A percentile compares a stretch with the other conserved stretches of the same genome.
Evolutionary conservation across 2,888 invertebrate species (phyloP).

Genomic region (Clanis bilineata): DNA sequence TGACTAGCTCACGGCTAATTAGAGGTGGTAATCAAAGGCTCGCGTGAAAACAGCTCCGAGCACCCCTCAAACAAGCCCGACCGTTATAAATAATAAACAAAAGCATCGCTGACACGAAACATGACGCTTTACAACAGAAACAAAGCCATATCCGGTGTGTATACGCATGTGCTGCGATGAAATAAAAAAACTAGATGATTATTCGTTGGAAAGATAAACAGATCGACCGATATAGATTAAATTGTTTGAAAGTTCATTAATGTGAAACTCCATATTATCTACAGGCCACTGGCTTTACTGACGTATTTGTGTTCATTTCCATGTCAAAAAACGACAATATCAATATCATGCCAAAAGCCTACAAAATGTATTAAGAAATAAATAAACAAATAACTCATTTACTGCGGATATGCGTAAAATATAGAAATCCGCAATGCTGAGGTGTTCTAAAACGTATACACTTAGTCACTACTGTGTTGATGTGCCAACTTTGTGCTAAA

Average conservation of each 20-base stretch:
- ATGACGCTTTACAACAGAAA: conserved; percentile 58
- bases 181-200: background rate
- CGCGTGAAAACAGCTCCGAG: conserved; percentile 50
- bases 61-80: conserved; percentile 40
- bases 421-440: background rate
- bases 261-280: background rate
- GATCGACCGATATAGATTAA: conserved; percentile 1
- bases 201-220: conserved; percentile 7
- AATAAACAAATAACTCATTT: background rate
- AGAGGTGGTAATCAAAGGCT: conserved; percentile 52
- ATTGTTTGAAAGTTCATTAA: conserved; percentile 2
- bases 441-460: background rate
- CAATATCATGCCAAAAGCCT: background rate
- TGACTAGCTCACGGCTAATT: conserved; percentile 46
- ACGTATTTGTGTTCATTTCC: background rate
- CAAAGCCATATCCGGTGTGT: conserved; percentile 66
- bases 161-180: conserved; percentile 15
- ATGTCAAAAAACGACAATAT: background rate
- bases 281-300: background rate
- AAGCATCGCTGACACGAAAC: conserved; percentile 63
- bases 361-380: background rate
- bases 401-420: background rate
- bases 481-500: background rate
- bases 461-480: background rate
- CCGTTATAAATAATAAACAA: conserved; percentile 69